A percentile compares a stretch with the other conserved stretches of the same genome.
Conservation (phyloP, 2,888 invertebrate species). For the Drosophila colorata region DNA sequence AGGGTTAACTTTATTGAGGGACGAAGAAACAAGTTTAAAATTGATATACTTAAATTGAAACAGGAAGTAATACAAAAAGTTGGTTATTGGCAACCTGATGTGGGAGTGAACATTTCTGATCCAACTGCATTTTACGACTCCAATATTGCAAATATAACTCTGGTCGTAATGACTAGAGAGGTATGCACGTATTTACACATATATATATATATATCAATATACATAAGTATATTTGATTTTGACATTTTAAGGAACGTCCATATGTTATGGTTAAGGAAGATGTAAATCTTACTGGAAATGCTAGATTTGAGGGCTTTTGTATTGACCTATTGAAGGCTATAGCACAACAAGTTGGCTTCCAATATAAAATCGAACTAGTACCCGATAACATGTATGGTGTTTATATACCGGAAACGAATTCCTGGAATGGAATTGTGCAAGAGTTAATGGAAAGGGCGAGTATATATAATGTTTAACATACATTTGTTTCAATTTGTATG, state of each 20-base stretch:
- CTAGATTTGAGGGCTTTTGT: conserved; percentile 95
- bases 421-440: conserved; percentile 96
- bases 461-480: conserved; percentile 14
- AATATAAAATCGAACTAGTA: conserved; percentile 93
- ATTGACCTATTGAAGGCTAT: conserved; percentile 94
- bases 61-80: conserved; percentile 92
- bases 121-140: conserved; percentile 94
- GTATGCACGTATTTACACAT: conserved; percentile 85
- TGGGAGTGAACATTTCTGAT: conserved; percentile 93
- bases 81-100: conserved; percentile 92
- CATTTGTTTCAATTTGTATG: neutral
- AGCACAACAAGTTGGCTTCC: conserved; percentile 93
- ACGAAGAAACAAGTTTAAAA: conserved; percentile 92
- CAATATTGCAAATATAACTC: conserved; percentile 93
- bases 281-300: conserved; percentile 94
- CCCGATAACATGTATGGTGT: conserved; percentile 96
- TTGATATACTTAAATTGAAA: conserved; percentile 93
- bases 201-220: neutral
- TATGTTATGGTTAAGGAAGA: conserved; percentile 96
- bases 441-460: conserved; percentile 94
- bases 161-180: conserved; percentile 95
- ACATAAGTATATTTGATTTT: neutral
- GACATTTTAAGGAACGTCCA: conserved; percentile 90
- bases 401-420: conserved; percentile 93
- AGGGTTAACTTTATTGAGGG: conserved; percentile 94